phyloP scores from a whole-genome alignment of 2,113 vertebrate genomes.

The Colaptes auratus region DNA sequence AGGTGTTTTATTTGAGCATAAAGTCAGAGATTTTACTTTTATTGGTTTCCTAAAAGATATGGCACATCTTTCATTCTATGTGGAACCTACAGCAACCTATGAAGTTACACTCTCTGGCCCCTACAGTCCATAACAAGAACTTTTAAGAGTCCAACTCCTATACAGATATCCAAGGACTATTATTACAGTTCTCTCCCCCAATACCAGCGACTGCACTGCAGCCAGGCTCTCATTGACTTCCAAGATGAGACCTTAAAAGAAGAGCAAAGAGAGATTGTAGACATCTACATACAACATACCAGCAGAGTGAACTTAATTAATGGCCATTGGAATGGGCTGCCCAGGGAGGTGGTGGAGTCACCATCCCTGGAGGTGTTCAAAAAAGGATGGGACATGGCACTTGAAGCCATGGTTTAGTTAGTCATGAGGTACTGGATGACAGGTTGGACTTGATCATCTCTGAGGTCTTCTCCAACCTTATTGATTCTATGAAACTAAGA shows the following conservation, averaged over 20 bases:
- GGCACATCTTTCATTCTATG: neutral
- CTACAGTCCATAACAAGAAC: neutral
- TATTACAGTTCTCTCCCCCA: neutral
- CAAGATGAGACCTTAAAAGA: neutral
- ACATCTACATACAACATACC: neutral
- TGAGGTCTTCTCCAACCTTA: too few species aligned
- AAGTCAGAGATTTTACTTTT: constrained; percentile 8
- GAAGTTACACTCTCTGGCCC: neutral
- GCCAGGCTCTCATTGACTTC: neutral
- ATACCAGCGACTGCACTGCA: neutral
- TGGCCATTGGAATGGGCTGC: too few species aligned
- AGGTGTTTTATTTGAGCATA: constrained; percentile 42
- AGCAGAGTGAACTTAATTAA: neutral
- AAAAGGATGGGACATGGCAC: too few species aligned
- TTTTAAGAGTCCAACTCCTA: neutral
- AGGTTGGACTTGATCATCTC: too few species aligned
- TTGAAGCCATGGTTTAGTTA: too few species aligned
- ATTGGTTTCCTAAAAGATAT: neutral
- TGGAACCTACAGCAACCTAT: neutral
- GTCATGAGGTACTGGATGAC: too few species aligned
- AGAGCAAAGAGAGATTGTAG: neutral
- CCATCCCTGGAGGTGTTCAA: too few species aligned
- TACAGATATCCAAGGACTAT: neutral
- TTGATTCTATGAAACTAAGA: too few species aligned
- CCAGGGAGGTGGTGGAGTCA: too few species aligned